Evolutionary conservation across 2,113 vertebrate species (phyloP).

Genomic region (Electrona antarctica): DNA sequence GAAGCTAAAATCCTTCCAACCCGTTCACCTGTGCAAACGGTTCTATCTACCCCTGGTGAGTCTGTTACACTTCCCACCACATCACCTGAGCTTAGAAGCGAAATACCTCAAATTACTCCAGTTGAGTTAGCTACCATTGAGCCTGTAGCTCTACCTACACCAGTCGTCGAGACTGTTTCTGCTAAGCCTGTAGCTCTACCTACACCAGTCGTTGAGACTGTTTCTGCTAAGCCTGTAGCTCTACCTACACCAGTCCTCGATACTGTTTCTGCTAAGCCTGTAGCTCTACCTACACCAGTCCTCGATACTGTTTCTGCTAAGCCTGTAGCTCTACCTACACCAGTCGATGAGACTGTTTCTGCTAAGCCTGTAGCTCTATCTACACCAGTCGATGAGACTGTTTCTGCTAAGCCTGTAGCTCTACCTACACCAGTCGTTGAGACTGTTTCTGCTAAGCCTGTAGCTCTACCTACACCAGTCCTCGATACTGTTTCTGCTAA

Average conservation of each 20-base stretch:
- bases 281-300: background rate
- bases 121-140: no score
- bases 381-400: background rate
- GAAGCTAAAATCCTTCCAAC: background rate
- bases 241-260: slow-evolving; percentile 2
- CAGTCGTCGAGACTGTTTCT: no score
- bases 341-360: slow-evolving; percentile 16
- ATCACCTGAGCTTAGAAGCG: no score
- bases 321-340: slow-evolving; percentile 1
- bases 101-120: no score
- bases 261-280: background rate
- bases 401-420: slow-evolving; percentile 10
- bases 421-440: background rate
- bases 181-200: no score
- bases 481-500: slow-evolving; percentile 1
- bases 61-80: background rate
- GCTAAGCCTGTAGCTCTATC: background rate
- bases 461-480: background rate
- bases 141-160: no score
- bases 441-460: no score
- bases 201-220: no score
- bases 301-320: background rate
- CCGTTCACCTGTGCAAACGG: no score
- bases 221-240: no score
- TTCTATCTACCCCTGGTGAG: background rate